phyloP scores from a whole-genome alignment of 2,797 vertebrate genomes.

The Argya squamiceps region DNA sequence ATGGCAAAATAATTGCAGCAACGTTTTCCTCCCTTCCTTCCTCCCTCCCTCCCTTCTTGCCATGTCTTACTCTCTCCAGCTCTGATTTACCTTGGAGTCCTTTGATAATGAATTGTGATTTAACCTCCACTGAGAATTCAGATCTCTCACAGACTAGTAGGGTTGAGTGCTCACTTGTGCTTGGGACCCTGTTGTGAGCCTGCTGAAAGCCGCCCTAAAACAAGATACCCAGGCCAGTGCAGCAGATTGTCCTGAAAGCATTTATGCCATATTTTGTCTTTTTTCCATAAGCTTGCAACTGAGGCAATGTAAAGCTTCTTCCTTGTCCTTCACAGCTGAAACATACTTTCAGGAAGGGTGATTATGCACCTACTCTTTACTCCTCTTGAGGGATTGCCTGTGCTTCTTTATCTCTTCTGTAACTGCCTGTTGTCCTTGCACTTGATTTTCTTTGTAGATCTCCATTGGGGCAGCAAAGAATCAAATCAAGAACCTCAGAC shows the following conservation, averaged over 20 bases:
- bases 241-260: background rate
- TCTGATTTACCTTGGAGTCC: background rate
- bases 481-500: background rate
- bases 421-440: background rate
- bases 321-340: background rate
- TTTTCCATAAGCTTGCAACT: background rate
- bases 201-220: background rate
- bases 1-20: conserved; percentile 49
- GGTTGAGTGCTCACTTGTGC: background rate
- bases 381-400: background rate
- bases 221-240: background rate
- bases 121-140: background rate
- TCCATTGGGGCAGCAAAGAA: background rate
- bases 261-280: background rate
- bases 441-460: background rate
- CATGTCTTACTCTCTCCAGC: background rate
- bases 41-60: background rate
- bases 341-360: background rate
- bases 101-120: background rate
- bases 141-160: background rate
- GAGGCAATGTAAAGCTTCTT: background rate
- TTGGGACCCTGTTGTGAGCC: background rate
- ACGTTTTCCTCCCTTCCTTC: background rate
- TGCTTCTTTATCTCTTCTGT: background rate
- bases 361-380: background rate